A percentile compares a stretch with the other conserved stretches of the same genome.
Evolutionary conservation across 2,888 invertebrate genomes (phyloP).

Genomic region (Ecliptopera silaceata): DNA sequence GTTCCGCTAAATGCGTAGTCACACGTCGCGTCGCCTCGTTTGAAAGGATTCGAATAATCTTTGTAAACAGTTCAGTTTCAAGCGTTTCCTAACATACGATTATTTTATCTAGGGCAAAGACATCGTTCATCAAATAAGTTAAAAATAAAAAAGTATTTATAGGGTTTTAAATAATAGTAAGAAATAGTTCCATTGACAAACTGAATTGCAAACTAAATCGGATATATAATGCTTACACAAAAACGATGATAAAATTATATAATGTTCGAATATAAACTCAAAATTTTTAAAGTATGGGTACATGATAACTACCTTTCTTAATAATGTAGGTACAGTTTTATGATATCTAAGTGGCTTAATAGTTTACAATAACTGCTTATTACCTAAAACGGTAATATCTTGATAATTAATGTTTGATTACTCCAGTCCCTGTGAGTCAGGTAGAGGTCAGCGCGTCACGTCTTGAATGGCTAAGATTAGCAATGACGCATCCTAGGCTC

Average conservation of each 20-base stretch:
- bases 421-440: conserved; percentile 49
- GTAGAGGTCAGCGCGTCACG: conserved; percentile 57
- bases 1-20: conserved; percentile 8
- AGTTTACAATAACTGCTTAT: no score
- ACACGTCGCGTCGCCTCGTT: not conserved
- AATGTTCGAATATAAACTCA: no score
- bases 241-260: no score
- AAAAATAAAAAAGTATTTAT: no score
- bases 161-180: no score
- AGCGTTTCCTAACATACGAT: conserved; percentile 2
- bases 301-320: no score
- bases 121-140: not conserved
- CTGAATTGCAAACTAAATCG: no score
- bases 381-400: conserved; percentile 33
- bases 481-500: conserved; percentile 62
- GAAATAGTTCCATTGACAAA: not conserved
- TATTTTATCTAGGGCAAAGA: not conserved
- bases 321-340: no score
- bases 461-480: conserved; percentile 67
- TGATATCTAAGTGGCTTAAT: no score
- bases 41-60: conserved; percentile 6
- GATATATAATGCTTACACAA: no score
- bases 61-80: conserved; percentile 5
- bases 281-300: no score
- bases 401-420: conserved; percentile 40